phyloP scores from a whole-genome alignment of 2,888 invertebrate genomes.

The Netelia inedita region DNA sequence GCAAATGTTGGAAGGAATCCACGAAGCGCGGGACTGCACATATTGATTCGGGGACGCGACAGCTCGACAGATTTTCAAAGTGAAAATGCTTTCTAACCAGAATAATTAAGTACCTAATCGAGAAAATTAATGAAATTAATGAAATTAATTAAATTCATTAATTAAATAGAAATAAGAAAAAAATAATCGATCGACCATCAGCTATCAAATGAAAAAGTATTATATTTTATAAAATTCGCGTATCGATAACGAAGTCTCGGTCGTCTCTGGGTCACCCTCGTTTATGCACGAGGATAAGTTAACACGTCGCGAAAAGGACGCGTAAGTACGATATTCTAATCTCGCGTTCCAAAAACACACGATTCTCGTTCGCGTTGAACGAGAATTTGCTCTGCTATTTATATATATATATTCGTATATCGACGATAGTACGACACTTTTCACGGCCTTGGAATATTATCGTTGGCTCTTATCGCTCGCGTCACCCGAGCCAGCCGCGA shows the following conservation, averaged over 20 bases:
- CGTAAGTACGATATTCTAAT: constrained; percentile 29
- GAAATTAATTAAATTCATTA: background rate
- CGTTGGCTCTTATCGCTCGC: constrained; percentile 16
- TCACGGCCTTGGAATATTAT: constrained; percentile 24
- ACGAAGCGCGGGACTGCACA: constrained; percentile 31
- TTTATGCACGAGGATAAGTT: background rate
- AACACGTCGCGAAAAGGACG: background rate
- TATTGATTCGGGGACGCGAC: constrained; percentile 50
- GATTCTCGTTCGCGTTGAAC: background rate
- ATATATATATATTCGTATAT: too few species aligned
- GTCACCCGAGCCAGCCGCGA: background rate
- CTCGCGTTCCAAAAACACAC: constrained; percentile 15
- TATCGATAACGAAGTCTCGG: background rate
- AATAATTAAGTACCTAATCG: background rate
- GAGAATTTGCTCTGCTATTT: background rate
- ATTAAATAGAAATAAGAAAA: too few species aligned
- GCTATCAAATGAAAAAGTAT: background rate
- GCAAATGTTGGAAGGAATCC: constrained; percentile 28
- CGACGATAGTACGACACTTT: background rate
- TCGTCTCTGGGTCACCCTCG: background rate
- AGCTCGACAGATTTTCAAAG: constrained; percentile 21
- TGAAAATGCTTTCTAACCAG: constrained; percentile 29
- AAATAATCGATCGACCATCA: background rate
- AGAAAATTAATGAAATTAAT: background rate
- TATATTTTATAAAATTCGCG: background rate